These are phyloP conservation scores for Empidonax alnorum DNA, from an alignment of 2,113 vertebrate genomes.

Conservation along the genomic window DNA sequence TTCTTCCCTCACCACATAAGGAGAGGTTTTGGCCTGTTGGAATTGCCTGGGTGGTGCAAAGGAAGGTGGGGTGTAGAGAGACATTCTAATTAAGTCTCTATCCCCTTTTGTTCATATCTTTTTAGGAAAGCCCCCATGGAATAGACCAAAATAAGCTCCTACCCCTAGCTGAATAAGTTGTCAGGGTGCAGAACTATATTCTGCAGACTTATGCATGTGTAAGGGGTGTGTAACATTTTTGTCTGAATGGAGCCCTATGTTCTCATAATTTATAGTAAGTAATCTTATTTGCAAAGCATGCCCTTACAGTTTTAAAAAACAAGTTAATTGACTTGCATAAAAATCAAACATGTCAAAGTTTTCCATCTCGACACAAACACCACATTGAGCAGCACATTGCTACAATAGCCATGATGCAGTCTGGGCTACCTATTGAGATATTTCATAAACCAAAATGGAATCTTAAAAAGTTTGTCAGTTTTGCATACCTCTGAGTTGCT, in stretches of 20 bases:
- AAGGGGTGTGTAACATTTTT: slow-evolving; percentile 79
- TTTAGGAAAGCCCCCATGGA: slow-evolving; percentile 63
- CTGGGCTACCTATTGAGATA: slow-evolving; percentile 72
- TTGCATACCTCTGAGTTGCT: slow-evolving; percentile 78
- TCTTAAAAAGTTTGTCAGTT: slow-evolving; percentile 80
- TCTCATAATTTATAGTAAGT: slow-evolving; percentile 85
- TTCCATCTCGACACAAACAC: slow-evolving; percentile 78
- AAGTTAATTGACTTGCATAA: slow-evolving; percentile 85
- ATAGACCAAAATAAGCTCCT: slow-evolving; percentile 68
- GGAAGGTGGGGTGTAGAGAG: slow-evolving; percentile 46
- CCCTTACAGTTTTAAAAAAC: slow-evolving; percentile 82
- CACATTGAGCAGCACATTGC: slow-evolving; percentile 74
- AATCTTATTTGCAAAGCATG: slow-evolving; percentile 86
- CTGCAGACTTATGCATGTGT: slow-evolving; percentile 74
- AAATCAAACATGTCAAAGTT: slow-evolving; percentile 83
- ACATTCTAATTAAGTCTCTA: slow-evolving; percentile 71
- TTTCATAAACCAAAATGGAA: slow-evolving; percentile 82
- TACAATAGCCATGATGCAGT: slow-evolving; percentile 80
- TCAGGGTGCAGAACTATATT: slow-evolving; percentile 74
- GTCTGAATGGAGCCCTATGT: slow-evolving; percentile 84
- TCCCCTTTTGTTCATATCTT: slow-evolving; percentile 67
- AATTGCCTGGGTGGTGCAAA: slow-evolving; percentile 65
- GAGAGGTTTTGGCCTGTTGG: slow-evolving; percentile 51
- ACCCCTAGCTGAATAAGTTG: slow-evolving; percentile 64
- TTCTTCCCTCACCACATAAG: slow-evolving; percentile 58